phyloP scores from a whole-genome alignment of 2,113 vertebrate species.

The Candoia aspera region DNA sequence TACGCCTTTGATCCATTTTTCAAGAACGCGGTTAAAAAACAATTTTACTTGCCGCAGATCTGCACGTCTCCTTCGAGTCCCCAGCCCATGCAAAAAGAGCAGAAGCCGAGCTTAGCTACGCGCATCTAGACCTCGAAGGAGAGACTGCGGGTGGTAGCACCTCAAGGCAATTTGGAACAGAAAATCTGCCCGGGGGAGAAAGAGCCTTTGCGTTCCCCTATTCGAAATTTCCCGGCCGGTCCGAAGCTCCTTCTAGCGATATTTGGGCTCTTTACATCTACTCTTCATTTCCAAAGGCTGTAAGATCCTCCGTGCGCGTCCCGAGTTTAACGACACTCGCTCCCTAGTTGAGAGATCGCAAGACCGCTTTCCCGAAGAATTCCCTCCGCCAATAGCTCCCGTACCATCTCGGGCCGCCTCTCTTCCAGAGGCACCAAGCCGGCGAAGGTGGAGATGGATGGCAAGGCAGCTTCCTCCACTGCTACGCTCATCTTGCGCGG shows the following conservation, averaged over 20 bases:
- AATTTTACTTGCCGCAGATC: no score
- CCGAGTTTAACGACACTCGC: neutral
- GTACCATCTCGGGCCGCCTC: constrained; percentile 41
- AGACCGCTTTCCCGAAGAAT: neutral
- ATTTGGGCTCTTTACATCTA: neutral
- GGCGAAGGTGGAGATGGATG: constrained; percentile 67
- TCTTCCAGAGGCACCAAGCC: constrained; percentile 56
- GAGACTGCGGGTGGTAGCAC: neutral
- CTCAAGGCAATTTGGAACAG: neutral
- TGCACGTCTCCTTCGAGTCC: neutral
- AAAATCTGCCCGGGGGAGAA: neutral
- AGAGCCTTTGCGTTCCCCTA: neutral
- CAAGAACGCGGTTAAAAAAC: neutral
- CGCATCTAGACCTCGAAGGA: neutral
- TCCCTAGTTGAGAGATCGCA: neutral
- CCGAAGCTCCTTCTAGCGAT: neutral
- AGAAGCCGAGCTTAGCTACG: neutral
- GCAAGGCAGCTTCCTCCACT: constrained; percentile 61
- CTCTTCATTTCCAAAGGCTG: neutral
- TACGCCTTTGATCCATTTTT: neutral
- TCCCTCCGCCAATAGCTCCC: constrained; percentile 7
- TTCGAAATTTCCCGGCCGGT: neutral
- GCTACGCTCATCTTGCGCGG: constrained; percentile 61
- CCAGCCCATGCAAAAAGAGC: neutral
- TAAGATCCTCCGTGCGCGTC: neutral